These are phyloP conservation scores for Drosophila navojoa DNA, from an alignment of 1,140 invertebrate species.

Conservation along the genomic window DNA sequence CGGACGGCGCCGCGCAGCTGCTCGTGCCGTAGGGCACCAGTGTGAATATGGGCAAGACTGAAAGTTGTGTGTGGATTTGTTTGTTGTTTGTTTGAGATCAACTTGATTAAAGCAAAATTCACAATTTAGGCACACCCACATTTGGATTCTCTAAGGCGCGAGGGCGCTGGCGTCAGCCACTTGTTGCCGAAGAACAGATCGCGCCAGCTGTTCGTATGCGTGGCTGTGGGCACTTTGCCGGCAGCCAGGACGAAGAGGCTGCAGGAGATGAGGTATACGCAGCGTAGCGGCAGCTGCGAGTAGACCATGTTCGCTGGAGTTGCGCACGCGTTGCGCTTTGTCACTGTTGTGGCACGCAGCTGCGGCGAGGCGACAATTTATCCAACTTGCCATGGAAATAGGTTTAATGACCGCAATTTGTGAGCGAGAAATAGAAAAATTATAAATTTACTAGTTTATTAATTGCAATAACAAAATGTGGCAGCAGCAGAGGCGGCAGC, in stretches of 20 bases:
- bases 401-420: conserved; percentile 83
- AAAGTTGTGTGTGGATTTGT: not conserved
- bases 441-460: conserved; percentile 66
- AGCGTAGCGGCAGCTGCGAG: conserved; percentile 5
- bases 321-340: conserved; percentile 54
- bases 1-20: conserved; percentile 87
- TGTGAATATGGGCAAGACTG: conserved; percentile 90
- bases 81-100: not conserved
- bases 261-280: conserved; percentile 14
- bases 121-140: conserved; percentile 52
- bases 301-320: conserved; percentile 24
- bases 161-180: conserved; percentile 45
- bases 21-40: conserved; percentile 90
- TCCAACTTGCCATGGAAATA: conserved; percentile 52
- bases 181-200: conserved; percentile 75
- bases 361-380: conserved; percentile 65
- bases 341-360: conserved; percentile 44
- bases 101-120: conserved; percentile 2
- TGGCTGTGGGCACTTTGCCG: conserved; percentile 50
- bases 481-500: conserved; percentile 3
- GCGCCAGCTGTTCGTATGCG: conserved; percentile 62
- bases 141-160: conserved; percentile 70
- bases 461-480: conserved; percentile 80
- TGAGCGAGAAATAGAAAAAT: conserved; percentile 32
- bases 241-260: conserved; percentile 33